These are phyloP conservation scores for Xenops minutus DNA, from an alignment of 2,797 vertebrate genomes.

Conservation along the genomic window DNA sequence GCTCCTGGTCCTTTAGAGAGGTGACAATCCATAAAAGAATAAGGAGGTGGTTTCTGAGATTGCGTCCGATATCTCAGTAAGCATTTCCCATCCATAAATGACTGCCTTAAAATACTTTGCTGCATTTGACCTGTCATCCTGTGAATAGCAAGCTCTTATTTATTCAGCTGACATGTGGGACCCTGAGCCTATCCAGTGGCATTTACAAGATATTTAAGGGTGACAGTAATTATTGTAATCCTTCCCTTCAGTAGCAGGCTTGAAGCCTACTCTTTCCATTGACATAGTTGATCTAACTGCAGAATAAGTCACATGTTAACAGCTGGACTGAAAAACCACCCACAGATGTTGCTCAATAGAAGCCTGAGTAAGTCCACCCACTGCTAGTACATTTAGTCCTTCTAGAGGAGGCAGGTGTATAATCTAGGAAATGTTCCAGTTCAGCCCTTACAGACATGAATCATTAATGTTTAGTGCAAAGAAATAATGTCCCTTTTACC, in stretches of 20 bases:
- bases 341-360: constrained; percentile 57
- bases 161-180: background rate
- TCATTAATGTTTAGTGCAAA: constrained; percentile 36
- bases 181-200: background rate
- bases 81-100: background rate
- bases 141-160: background rate
- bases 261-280: constrained; percentile 23
- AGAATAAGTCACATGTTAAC: constrained; percentile 43
- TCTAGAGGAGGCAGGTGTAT: constrained; percentile 41
- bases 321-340: constrained; percentile 61
- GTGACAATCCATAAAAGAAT: background rate
- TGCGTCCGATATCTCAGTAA: background rate
- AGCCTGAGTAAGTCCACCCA: constrained; percentile 59
- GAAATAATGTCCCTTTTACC: background rate
- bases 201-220: constrained; percentile 14
- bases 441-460: constrained; percentile 37
- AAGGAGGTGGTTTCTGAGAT: background rate
- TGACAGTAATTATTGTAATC: constrained; percentile 48
- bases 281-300: constrained; percentile 14
- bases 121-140: background rate
- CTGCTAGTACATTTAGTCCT: constrained; percentile 60
- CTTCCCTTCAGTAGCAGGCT: background rate
- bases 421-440: constrained; percentile 45
- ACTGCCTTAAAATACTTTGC: background rate
- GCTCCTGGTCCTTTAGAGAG: background rate